A percentile compares a stretch with the other conserved stretches of the same genome.
Conservation (phyloP, 2,113 vertebrate species). For the Austrofundulus limnaeus region DNA sequence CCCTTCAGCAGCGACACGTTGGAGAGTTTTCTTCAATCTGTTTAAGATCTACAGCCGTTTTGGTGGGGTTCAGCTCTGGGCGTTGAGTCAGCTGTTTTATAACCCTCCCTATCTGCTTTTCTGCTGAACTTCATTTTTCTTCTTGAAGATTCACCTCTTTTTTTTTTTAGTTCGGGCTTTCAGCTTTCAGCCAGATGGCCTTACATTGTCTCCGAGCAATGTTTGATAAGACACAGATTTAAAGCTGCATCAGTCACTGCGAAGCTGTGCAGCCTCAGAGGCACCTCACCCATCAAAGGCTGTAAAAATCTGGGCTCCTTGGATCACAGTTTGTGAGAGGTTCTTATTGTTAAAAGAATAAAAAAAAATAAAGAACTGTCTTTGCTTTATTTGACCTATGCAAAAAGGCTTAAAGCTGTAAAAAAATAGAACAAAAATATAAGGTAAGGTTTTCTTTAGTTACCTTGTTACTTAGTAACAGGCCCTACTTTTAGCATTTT, state of each 20-base stretch:
- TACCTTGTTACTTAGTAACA: too few species aligned
- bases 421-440: too few species aligned
- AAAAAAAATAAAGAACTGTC: not conserved
- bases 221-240: not conserved
- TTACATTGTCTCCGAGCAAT: not conserved
- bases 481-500: too few species aligned
- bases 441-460: too few species aligned
- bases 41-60: not conserved
- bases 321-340: not conserved
- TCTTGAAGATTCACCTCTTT: not conserved
- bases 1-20: not conserved
- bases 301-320: not conserved
- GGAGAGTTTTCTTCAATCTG: not conserved
- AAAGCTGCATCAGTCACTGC: too few species aligned
- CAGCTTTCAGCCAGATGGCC: not conserved
- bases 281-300: not conserved
- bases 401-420: not conserved
- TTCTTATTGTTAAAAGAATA: not conserved
- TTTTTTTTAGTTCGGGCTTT: not conserved
- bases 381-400: not conserved
- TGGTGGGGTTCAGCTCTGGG: not conserved
- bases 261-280: not conserved
- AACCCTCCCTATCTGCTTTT: too few species aligned
- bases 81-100: not conserved
- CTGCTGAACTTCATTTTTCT: not conserved